Base-by-base conservation (phyloP, 2,888 invertebrate genomes). In the Hoplodrina ambigua region DNA sequence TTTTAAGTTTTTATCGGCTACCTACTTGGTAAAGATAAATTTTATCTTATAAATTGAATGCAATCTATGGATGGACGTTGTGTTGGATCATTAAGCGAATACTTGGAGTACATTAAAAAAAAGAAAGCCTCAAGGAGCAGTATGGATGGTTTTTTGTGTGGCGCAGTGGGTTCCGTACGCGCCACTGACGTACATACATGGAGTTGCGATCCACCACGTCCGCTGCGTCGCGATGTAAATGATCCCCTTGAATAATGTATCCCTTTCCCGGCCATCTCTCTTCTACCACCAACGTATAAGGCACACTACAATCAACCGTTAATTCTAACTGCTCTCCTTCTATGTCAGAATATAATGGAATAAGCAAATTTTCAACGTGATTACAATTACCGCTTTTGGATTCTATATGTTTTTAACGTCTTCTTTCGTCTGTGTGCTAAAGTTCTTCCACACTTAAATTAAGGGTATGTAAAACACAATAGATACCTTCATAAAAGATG, bases 211-310 rank as follows among this genome's bases (percentile, higher is more conserved):
- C 93, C 93, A 85, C 92, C 93, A 89, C 93, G 92, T 93, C 90
- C 90, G 89, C 89, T 84, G 90, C 90, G 81, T 87, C 78, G 90
- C 94, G 92, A 95, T 95, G 95, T 94, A 95, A 95, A 95, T 94
- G 95, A 94, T 95, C 95, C 92, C 92, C 91, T 93, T 94, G 94
- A 94, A 94, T 94, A 94, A 94, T 94, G 94, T 94, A 93, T 94
- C 92, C 94, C 95, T 92, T 94, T 94, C 93, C 89, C 88, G 92
- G 93, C 88, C 80, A 71, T 90, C 89, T 89, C 90, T 91, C 89
- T 89, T 90, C 90, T 90, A 88, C 91, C 89, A 88, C 89, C 84
- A 80, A 82, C 94, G 82, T 94, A 95, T 94, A 95, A 91, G 95
- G 94, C 90, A 90, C 90, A 90, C 88, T 89, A 91, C 91, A 88